Base-by-base conservation (phyloP, 2,888 invertebrate genomes). In the Cacoxenus indagator region DNA sequence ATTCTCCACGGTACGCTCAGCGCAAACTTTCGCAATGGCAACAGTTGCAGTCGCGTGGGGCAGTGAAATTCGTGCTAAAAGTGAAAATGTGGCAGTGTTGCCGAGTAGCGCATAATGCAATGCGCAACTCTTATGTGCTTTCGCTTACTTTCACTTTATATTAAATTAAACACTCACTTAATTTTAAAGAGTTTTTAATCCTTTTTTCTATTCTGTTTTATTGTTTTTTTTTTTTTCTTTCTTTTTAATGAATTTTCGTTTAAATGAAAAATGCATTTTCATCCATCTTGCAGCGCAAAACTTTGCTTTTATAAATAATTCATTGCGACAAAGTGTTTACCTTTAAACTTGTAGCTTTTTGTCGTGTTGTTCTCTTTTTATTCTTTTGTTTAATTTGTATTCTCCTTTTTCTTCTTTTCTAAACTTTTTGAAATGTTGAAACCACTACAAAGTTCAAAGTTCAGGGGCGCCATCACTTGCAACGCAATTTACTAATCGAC, bases 1-100 rank as follows among this genome's bases (percentile, higher is more conserved):
- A 24, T 43, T 62, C 61, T 45, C 43, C 45, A 62, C 24, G 43
- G 61, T 45, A 26, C 26, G 45, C 26, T 45, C 29, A 62, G 24
- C 45, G 31, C 61, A 43, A 62, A 59, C 59, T 59, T 59, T 59
- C 26, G 57, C 59, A 46, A 65, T 45, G 26, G 66, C 29, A 43
- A 26, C 57, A 55, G 66, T 57, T 17, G 11, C 22, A 37, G 37
- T 43, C 22, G 19, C 22, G 31, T 22, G 8, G 22, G 2, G 1
- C 6, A 51, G 51, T 19, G 11, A 31, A 22, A 24, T 11, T 37
- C 22, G 22, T 17, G 37, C 37, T 5, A 37, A 61, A 43, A 61
- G 37, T 37, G 61, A 43, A 61, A 61, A 61, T 61, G 43, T 22
- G 61, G 43, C 61, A 61, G n/a, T 24, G 5, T 9, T 19, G 27